Percentiles rank a stretch among this genome's conserved stretches.
These are phyloP conservation scores for Papilio protenor DNA, from an alignment of 2,888 invertebrate species.

Conservation along the genomic window DNA sequence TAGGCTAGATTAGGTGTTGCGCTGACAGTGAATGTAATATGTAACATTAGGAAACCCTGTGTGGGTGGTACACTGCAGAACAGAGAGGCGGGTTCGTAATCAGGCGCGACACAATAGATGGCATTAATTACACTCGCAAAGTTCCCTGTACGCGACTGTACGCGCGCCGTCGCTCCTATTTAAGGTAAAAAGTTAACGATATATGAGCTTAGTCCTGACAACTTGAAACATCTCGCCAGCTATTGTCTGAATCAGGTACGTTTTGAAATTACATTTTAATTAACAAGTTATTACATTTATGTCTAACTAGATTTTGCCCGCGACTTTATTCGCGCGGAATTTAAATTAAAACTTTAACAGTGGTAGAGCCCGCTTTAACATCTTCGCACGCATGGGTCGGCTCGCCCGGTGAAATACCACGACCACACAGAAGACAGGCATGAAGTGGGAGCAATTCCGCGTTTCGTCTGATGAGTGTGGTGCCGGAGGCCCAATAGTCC, in stretches of 20 bases:
- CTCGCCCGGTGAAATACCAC: too few relatives aligned
- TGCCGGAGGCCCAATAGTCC: too few relatives aligned
- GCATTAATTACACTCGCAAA: constrained; percentile 37
- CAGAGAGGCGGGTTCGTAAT: constrained; percentile 8
- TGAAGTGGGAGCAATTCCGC: too few relatives aligned
- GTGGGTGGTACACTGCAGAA: neutral
- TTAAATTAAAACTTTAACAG: too few relatives aligned
- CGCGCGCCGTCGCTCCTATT: constrained; percentile 20
- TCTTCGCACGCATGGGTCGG: too few relatives aligned
- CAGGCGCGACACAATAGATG: constrained; percentile 37
- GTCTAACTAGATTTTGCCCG: neutral
- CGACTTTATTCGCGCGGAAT: too few relatives aligned
- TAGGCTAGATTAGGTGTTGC: neutral
- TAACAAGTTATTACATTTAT: neutral
- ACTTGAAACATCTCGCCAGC: constrained; percentile 9
- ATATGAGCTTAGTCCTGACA: constrained; percentile 28
- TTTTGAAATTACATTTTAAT: constrained; percentile 6
- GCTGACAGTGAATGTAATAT: neutral
- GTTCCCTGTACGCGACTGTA: constrained; percentile 16
- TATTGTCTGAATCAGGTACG: constrained; percentile 15
- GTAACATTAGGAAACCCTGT: neutral
- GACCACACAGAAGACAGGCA: too few relatives aligned
- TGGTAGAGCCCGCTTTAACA: too few relatives aligned
- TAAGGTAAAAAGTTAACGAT: constrained; percentile 36
- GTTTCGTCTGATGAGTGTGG: too few relatives aligned